Evolutionary conservation across 2,888 invertebrate species (phyloP), one percentile per base, ranked within the genome.

Genomic region (Nudaria mundana): DNA sequence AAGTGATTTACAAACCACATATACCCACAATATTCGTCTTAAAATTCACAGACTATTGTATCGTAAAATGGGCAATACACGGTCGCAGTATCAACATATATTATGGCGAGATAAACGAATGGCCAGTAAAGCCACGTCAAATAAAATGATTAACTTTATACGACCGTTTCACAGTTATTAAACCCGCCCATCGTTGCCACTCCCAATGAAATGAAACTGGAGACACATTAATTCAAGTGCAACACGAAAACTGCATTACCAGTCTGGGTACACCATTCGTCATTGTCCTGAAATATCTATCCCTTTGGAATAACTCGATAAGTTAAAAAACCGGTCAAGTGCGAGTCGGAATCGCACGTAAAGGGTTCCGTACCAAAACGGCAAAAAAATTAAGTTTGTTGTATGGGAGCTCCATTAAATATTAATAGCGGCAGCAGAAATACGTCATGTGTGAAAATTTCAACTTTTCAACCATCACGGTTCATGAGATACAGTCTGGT

Each of bases 241-340:
- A 86, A 85, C 87, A 87, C 81, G 88, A 84, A 86, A 87, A 87
- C 85, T 87, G 87, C 88, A 88, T 88, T 88, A 87, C 78, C 57
- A 60, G 62, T 51, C 39, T 59, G 52, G 56, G 57, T 62, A 60
- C 69, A 52, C 70, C 74, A 81, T 86, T 79, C 71, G 71, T 86
- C 83, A 81, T 72, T 80, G 81, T 78, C 76, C n/a, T n/a, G n/a
- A n/a, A n/a, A n/a, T n/a, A n/a, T n/a, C n/a, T n/a, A n/a, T n/a
- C n/a, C n/a, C n/a, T n/a, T n/a, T n/a, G n/a, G n/a, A n/a, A n/a
- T n/a, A n/a, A n/a, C n/a, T n/a, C n/a, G n/a, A n/a, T n/a, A n/a
- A n/a, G n/a, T n/a, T n/a, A n/a, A n/a, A n/a, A n/a, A n/a, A n/a
- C n/a, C n/a, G n/a, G n/a, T n/a, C n/a, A n/a, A n/a, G n/a, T n/a